Evolutionary conservation across 2,888 invertebrate genomes (phyloP).

Genomic region (Callosobruchus maculatus): DNA sequence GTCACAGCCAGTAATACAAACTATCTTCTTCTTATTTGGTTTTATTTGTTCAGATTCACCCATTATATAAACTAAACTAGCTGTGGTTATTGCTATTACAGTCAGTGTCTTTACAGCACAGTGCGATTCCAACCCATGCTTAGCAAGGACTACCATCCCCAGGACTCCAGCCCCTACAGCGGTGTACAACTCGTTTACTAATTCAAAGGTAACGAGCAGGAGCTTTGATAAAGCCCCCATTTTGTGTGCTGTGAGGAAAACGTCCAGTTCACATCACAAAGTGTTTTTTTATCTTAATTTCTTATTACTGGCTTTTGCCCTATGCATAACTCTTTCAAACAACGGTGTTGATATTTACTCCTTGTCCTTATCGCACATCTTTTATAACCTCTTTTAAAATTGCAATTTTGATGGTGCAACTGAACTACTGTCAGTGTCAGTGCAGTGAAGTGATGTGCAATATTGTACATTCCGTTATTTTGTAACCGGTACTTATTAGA

Average conservation of each 20-base stretch:
- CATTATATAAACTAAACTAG: conserved; percentile 35
- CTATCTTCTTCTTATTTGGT: conserved; percentile 45
- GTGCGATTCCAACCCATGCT: conserved; percentile 38
- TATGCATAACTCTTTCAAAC: background rate
- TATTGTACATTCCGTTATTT: too few relatives aligned
- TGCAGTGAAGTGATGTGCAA: too few relatives aligned
- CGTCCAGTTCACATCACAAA: background rate
- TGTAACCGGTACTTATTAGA: too few relatives aligned
- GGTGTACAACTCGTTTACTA: conserved; percentile 42
- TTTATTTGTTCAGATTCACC: conserved; percentile 23
- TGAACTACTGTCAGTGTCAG: background rate
- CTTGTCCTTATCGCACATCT: background rate
- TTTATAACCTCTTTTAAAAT: background rate
- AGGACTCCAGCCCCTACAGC: conserved; percentile 41
- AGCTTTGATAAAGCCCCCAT: conserved; percentile 28
- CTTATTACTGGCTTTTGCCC: background rate
- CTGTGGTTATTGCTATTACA: conserved; percentile 34
- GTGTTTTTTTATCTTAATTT: background rate
- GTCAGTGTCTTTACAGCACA: conserved; percentile 35
- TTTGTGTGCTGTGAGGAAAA: background rate
- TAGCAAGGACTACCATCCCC: conserved; percentile 39
- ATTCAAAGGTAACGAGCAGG: conserved; percentile 35
- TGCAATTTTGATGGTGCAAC: background rate
- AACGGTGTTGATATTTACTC: background rate
- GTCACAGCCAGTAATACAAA: conserved; percentile 82